Conservation (phyloP, 1,140 invertebrate species). For the Rhysida immarginata region DNA sequence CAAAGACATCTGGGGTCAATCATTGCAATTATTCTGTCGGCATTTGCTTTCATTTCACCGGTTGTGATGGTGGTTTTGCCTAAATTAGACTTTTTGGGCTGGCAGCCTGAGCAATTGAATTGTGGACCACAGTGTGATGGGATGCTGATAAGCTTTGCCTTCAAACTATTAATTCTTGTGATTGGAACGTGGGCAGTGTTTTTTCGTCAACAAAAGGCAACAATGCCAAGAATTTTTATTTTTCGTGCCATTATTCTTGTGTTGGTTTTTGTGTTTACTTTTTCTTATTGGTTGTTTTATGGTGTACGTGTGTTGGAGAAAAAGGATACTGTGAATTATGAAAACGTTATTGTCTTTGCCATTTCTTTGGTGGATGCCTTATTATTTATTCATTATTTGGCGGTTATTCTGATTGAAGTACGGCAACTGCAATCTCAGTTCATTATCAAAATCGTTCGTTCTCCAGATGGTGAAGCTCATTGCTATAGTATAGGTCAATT, state of each 20-base stretch:
- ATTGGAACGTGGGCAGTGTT: slow-evolving; percentile 78
- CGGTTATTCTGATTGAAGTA: slow-evolving; percentile 80
- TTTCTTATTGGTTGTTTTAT: slow-evolving; percentile 96
- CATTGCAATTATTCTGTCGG: slow-evolving; percentile 55
- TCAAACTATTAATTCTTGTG: slow-evolving; percentile 78
- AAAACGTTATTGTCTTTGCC: slow-evolving; percentile 70
- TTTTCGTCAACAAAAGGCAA: slow-evolving; percentile 51
- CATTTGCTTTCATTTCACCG: slow-evolving; percentile 75
- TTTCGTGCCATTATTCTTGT: slow-evolving; percentile 74
- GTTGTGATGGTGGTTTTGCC: slow-evolving; percentile 87
- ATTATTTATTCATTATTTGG: slow-evolving; percentile 87
- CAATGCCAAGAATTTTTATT: slow-evolving; percentile 84
- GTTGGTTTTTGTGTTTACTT: slow-evolving; percentile 78
- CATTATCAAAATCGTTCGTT: slow-evolving; percentile 78
- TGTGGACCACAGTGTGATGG: slow-evolving; percentile 81
- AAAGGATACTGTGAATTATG: slow-evolving; percentile 21
- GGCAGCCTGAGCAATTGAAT: slow-evolving; percentile 22
- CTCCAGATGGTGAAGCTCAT: slow-evolving; percentile 67
- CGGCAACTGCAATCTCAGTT: slow-evolving; percentile 76
- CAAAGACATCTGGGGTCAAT: slow-evolving; percentile 61
- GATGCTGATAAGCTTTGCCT: slow-evolving; percentile 72
- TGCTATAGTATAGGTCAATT: slow-evolving; percentile 74
- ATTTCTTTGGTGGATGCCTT: slow-evolving; percentile 80
- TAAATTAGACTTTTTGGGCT: slow-evolving; percentile 46
- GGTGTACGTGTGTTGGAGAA: slow-evolving; percentile 59